Evolutionary conservation across 1,140 invertebrate species (phyloP).

Genomic region (Drosophila paulistorum): DNA sequence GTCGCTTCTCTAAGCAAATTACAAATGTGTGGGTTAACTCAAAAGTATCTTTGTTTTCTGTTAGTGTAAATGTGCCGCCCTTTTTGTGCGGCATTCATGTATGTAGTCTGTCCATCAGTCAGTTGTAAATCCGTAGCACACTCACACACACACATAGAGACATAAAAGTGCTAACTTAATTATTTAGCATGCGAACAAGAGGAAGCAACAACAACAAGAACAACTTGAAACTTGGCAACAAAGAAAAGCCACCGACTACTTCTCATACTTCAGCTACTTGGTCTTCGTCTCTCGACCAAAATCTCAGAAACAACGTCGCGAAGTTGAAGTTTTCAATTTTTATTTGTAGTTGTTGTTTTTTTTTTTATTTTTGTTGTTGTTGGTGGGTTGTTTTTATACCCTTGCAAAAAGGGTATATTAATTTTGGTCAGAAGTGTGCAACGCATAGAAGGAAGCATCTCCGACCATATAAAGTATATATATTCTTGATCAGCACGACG

Average conservation of each 20-base stretch:
- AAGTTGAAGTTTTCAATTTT: conserved; percentile 60
- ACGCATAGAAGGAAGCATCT: too few relatives aligned
- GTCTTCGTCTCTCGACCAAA: conserved; percentile 34
- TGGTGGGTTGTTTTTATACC: conserved; percentile 37
- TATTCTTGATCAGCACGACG: too few relatives aligned
- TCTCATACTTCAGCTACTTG: not conserved
- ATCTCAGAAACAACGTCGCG: conserved; percentile 47
- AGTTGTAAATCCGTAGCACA: conserved; percentile 67
- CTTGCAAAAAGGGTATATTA: too few relatives aligned
- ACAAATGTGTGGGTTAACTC: not conserved
- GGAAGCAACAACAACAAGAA: conserved; percentile 48
- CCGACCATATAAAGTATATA: too few relatives aligned
- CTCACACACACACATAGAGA: conserved; percentile 39
- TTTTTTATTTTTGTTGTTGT: conserved; percentile 27
- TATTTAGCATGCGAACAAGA: conserved; percentile 73
- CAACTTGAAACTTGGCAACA: conserved; percentile 70
- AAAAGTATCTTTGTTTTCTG: not conserved
- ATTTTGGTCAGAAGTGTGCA: too few relatives aligned
- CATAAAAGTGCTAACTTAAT: conserved; percentile 80
- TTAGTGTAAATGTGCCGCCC: conserved; percentile 14
- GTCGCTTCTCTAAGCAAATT: too few relatives aligned
- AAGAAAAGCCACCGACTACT: conserved; percentile 62
- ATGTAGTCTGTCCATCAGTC: conserved; percentile 42
- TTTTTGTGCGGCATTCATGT: not conserved
- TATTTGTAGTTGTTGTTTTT: conserved; percentile 25